Evolutionary conservation across 2,888 invertebrate genomes (phyloP).

Genomic region (Agapostemon virescens): DNA sequence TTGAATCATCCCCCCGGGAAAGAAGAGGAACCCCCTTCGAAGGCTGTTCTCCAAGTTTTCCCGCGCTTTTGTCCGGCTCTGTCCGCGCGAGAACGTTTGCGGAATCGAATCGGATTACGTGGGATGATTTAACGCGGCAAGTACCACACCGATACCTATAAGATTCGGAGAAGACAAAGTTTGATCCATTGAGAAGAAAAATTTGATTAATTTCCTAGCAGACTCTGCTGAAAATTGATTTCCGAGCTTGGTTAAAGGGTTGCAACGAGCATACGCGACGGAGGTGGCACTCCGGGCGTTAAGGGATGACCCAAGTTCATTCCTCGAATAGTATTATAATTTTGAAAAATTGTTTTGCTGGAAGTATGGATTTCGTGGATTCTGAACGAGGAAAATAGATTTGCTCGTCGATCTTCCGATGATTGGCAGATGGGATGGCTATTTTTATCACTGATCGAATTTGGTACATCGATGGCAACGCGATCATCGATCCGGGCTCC

Average conservation of each 20-base stretch:
- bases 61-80: constrained; percentile 77
- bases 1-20: constrained; percentile 63
- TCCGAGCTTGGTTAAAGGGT: too few species aligned
- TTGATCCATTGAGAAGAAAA: too few species aligned
- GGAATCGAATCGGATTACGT: background rate
- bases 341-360: too few species aligned
- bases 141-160: too few species aligned
- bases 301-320: background rate
- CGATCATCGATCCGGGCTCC: background rate
- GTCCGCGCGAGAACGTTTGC: constrained; percentile 66
- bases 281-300: too few species aligned
- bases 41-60: constrained; percentile 71
- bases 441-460: background rate
- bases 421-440: background rate
- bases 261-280: too few species aligned
- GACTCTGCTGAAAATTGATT: background rate
- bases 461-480: background rate
- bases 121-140: too few species aligned
- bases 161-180: background rate
- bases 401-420: too few species aligned
- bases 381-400: too few species aligned
- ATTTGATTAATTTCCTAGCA: too few species aligned
- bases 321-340: too few species aligned
- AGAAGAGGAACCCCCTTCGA: constrained; percentile 43
- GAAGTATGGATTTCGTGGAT: too few species aligned